Evolutionary conservation across 2,797 vertebrate species (phyloP), one percentile per base, ranked within the genome.

Genomic region (Salmo trutta): DNA sequence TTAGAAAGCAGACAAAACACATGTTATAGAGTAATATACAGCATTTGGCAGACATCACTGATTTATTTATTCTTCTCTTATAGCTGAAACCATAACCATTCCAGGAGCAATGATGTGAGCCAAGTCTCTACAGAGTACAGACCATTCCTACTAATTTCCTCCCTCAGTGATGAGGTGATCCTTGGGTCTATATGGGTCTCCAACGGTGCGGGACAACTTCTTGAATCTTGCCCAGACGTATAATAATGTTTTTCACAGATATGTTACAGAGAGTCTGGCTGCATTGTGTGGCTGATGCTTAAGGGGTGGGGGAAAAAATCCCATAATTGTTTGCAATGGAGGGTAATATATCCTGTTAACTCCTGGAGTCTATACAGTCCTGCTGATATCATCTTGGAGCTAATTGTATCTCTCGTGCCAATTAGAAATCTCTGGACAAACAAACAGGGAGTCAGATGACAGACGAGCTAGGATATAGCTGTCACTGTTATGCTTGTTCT

Each of bases 251-350:
- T 71, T 15, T 52, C n/a, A 27, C 41, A 71, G 47, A 17, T 65
- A 36, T 70, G 67, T 51, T 68, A 66, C 66, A 64, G 74, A 24
- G 65, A 69, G 72, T 36, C 51, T 5, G 36, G 24, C 41, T 27
- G 12, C 24, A 15, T n/a, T 31, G 65, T 24, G 73, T 62, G 10
- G 19, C 21, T 3, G 56, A 75, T 73, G 73, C 81, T 70, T 83
- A 86, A 6, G 21, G 84, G 73, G 81, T 70, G 65, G 12, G 33
- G 31, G 0, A 8, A 27, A 51, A 10, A 69, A 36, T 69, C 29
- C 31, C 5, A 0, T 4, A 59, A 21, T n/a, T n/a, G 54, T 59
- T 59, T 59, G 54, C 54, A 59, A 5, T 59, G 17, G n/a, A n/a
- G 19, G 17, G 1, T 19, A n/a, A 59, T n/a, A 6, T 59, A 59